phyloP scores from a whole-genome alignment of 2,113 vertebrate genomes.

The Gymnorhina tibicen region DNA sequence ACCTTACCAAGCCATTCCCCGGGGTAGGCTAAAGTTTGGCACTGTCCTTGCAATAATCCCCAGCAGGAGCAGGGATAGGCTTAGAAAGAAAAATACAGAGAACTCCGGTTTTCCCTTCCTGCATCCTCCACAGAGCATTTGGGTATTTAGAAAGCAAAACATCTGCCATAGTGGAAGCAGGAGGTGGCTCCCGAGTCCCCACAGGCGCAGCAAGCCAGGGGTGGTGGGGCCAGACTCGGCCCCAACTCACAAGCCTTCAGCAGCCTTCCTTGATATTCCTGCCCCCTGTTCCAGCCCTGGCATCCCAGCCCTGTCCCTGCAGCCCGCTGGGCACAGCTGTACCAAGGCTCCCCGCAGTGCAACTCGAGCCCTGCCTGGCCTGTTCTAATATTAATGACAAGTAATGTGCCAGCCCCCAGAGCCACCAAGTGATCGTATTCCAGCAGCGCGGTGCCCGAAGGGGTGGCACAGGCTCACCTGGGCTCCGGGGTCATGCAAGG shows the following conservation, averaged over 20 bases:
- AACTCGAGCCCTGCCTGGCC: background rate
- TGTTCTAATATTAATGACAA: background rate
- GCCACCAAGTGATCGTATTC: fast-evolving
- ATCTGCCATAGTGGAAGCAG: background rate
- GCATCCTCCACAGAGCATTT: background rate
- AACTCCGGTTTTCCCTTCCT: background rate
- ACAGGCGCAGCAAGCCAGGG: background rate
- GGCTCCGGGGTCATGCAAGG: background rate
- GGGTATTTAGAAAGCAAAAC: background rate
- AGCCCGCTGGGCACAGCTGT: background rate
- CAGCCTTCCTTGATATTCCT: background rate
- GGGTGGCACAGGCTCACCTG: background rate
- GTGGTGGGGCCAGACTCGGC: background rate
- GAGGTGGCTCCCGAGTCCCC: background rate
- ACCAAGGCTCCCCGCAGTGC: background rate
- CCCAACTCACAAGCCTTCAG: background rate
- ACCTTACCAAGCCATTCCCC: background rate
- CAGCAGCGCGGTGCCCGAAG: background rate
- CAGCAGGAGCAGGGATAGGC: background rate
- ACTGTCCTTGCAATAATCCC: background rate
- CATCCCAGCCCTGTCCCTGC: background rate
- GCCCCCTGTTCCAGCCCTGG: background rate
- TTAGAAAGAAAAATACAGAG: background rate
- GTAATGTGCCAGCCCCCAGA: background rate
- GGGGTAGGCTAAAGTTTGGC: fast-evolving